Evolutionary conservation across 2,888 invertebrate genomes (phyloP), one percentile per base, ranked within the genome.

Genomic region (Rotaria macrura): DNA sequence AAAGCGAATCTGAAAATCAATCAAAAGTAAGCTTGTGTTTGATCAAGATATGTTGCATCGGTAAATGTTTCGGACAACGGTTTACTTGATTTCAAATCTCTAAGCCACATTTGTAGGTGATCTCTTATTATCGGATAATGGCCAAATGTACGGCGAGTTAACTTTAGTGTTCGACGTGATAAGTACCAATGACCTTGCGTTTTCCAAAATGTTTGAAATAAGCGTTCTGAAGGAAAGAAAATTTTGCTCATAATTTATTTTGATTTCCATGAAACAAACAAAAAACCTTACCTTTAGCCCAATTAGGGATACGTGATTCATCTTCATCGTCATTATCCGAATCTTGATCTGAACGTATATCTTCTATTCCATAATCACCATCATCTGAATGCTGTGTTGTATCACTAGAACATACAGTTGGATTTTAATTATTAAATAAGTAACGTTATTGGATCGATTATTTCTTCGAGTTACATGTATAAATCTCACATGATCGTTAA

Each of bases 361-460:
- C 74, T 20, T 74, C 74, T 25, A 74, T 40, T n/a, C 74, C 74
- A 74, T 74, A 74, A 74, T 74, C 43, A 2, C 74, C 74, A 74
- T 74, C 43, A 40, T 25, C 25, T 25, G 38, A 38, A 40, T 43
- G 17, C 23, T 74, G 40, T 40, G 74, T 43, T 43, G 43, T 40
- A 74, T 40, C 74, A 74, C 74, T 43, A 40, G 17, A 29, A 72
- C 6, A 17, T 7, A 7, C 34, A 23, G 2, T 65, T 5, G 23
- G 10, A 9, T 9, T 49, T 49, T 49, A n/a, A n/a, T n/a, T n/a
- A n/a, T n/a, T n/a, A n/a, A n/a, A n/a, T n/a, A n/a, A n/a, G n/a
- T n/a, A n/a, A n/a, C n/a, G n/a, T n/a, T n/a, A n/a, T n/a, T n/a
- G n/a, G n/a, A n/a, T n/a, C n/a, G n/a, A n/a, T n/a, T n/a, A n/a